A percentile compares a stretch with the other conserved stretches of the same genome.
Evolutionary conservation across 2,888 invertebrate genomes (phyloP).

Genomic region (Lepidocyrtoides sp.): DNA sequence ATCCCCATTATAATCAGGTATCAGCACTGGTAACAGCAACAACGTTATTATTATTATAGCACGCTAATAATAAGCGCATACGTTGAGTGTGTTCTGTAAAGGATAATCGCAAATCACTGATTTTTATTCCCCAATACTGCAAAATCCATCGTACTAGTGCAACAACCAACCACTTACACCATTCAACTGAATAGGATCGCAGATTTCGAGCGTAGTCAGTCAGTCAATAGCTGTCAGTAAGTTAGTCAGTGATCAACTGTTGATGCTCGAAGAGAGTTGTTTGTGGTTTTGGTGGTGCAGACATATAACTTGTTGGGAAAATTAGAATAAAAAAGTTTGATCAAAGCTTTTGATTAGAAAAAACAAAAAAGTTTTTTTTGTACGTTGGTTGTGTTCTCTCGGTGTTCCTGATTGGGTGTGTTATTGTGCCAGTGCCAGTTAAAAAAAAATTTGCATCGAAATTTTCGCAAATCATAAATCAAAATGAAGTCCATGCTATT

Average conservation of each 20-base stretch:
- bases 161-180: too few species aligned
- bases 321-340: not conserved
- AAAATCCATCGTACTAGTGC: too few species aligned
- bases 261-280: constrained; percentile 62
- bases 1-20: too few species aligned
- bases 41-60: not conserved
- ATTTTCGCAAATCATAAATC: constrained; percentile 27
- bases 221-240: constrained; percentile 74
- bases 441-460: too few species aligned
- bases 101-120: constrained; percentile 61
- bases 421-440: not conserved
- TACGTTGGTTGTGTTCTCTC: not conserved
- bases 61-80: too few species aligned
- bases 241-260: constrained; percentile 73
- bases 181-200: constrained; percentile 25
- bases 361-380: not conserved
- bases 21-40: not conserved
- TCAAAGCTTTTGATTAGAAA: constrained; percentile 8
- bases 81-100: too few species aligned
- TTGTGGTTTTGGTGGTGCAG: constrained; percentile 42
- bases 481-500: constrained; percentile 80
- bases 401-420: not conserved
- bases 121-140: constrained; percentile 52
- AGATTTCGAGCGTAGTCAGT: constrained; percentile 60
- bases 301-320: not conserved